Conservation (phyloP, 2,113 vertebrate species). For the Dinomys branickii region DNA sequence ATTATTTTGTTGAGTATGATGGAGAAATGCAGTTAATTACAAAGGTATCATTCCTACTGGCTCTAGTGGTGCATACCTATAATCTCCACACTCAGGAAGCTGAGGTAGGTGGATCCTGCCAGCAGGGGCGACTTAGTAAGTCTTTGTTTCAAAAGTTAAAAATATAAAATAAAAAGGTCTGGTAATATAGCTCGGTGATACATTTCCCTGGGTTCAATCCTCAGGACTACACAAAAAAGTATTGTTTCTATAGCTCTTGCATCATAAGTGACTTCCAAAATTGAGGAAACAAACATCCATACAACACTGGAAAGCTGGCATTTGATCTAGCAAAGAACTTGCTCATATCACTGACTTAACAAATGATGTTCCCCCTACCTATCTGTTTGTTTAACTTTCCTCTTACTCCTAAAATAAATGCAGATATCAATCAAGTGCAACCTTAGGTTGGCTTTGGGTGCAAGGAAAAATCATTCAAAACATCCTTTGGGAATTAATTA, state of each 20-base stretch:
- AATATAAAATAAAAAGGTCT: background rate
- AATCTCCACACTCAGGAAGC: background rate
- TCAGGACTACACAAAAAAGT: background rate
- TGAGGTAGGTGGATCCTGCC: background rate
- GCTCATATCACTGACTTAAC: background rate
- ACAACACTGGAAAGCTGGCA: background rate
- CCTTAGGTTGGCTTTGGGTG: background rate
- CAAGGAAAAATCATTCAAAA: constrained; percentile 5
- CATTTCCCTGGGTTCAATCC: background rate
- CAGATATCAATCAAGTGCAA: background rate
- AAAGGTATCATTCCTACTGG: background rate
- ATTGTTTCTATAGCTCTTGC: background rate
- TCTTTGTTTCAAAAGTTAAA: background rate
- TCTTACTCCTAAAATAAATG: background rate
- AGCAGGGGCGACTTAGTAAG: background rate
- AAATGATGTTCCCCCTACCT: background rate
- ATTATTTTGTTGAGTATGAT: background rate
- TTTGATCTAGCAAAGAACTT: constrained; percentile 15
- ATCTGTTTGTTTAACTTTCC: background rate
- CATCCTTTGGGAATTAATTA: constrained; percentile 13
- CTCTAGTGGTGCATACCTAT: too few relatives aligned
- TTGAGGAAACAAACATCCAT: background rate
- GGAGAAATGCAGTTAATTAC: background rate
- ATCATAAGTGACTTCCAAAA: background rate
- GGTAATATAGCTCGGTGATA: background rate